phyloP scores from a whole-genome alignment of 2,113 vertebrate species.

The Romanogobio albipinnatus region DNA sequence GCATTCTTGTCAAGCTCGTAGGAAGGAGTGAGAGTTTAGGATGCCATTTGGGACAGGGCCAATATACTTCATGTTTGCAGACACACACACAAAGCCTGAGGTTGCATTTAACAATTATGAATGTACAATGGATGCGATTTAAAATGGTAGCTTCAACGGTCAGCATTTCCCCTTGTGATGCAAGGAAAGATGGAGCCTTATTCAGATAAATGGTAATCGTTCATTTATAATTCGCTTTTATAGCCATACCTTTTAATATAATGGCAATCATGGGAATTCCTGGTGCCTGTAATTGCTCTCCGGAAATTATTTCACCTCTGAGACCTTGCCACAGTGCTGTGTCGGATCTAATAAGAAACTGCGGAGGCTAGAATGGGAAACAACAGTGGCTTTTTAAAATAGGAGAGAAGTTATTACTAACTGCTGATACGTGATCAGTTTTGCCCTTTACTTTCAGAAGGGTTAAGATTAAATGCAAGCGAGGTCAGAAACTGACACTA shows the following conservation, averaged over 20 bases:
- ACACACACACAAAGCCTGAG: neutral
- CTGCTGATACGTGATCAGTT: constrained; percentile 31
- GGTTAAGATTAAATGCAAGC: constrained; percentile 9
- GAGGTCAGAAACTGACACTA: neutral
- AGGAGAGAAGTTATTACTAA: constrained; percentile 44
- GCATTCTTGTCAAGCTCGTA: no score
- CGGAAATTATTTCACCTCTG: constrained; percentile 48
- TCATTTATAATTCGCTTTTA: constrained; percentile 44
- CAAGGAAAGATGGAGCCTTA: constrained; percentile 4
- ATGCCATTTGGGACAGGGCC: no score
- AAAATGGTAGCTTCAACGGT: constrained; percentile 1
- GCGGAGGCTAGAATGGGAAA: constrained; percentile 15
- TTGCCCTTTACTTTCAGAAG: constrained; percentile 24
- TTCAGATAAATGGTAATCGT: constrained; percentile 37
- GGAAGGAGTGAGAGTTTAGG: no score
- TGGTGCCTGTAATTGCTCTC: constrained; percentile 37
- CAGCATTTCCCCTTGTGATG: neutral
- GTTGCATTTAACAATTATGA: neutral
- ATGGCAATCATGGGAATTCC: constrained; percentile 33
- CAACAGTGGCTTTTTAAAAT: constrained; percentile 50
- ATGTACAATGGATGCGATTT: neutral
- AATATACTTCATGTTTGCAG: neutral
- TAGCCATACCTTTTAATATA: constrained; percentile 48
- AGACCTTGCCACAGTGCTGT: constrained; percentile 39
- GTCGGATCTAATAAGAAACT: constrained; percentile 38